These are phyloP conservation scores for Indicator maculatus DNA, from an alignment of 2,113 vertebrate species.

Conservation along the genomic window DNA sequence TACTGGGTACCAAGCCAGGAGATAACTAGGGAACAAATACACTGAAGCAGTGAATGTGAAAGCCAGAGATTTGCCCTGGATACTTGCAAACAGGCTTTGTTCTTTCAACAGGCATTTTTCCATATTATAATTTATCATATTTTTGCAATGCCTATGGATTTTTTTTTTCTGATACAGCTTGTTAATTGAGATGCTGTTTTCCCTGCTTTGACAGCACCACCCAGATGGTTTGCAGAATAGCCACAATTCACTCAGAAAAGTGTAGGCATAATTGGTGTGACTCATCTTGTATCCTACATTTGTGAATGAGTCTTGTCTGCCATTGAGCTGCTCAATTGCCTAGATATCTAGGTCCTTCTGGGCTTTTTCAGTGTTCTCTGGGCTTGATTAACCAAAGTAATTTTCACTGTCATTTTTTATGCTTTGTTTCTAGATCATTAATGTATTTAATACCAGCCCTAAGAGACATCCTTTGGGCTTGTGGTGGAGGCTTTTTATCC, in stretches of 20 bases:
- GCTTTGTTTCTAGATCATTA: constrained; percentile 10
- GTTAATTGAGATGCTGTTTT: neutral
- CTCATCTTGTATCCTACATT: neutral
- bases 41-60: neutral
- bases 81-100: neutral
- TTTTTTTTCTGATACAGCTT: neutral
- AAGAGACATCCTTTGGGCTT: neutral
- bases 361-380: neutral
- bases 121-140: neutral
- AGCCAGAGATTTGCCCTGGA: neutral
- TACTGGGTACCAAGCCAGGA: neutral
- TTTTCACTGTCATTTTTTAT: neutral
- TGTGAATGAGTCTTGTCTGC: neutral
- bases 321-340: neutral
- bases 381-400: neutral
- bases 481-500: neutral
- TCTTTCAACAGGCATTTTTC: neutral
- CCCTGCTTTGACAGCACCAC: neutral
- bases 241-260: neutral
- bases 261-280: neutral
- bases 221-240: neutral
- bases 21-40: neutral
- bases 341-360: neutral
- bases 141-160: neutral
- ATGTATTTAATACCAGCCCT: neutral